Conservation (phyloP, 2,113 vertebrate species). For the Archocentrus centrarchus region DNA sequence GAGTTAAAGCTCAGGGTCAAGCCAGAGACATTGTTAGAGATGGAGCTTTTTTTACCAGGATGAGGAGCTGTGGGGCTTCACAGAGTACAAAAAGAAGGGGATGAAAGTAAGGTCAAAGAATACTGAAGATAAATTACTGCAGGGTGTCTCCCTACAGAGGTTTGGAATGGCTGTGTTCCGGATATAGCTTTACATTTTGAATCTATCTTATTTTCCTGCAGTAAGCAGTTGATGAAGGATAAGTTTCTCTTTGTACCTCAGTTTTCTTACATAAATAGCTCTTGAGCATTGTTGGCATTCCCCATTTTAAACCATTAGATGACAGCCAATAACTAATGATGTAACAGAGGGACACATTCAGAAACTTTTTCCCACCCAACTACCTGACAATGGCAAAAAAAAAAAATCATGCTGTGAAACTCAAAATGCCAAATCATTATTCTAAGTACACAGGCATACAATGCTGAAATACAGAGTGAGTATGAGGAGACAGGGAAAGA, state of each 20-base stretch:
- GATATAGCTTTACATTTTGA: not conserved
- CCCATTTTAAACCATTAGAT: not conserved
- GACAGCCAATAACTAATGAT: not conserved
- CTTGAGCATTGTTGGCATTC: not conserved
- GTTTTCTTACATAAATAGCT: not conserved
- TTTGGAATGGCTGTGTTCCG: not conserved
- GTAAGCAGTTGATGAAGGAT: slow-evolving; percentile 24
- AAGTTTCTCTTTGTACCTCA: slow-evolving; percentile 52
- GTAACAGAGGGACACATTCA: slow-evolving; percentile 25
- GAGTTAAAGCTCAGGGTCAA: slow-evolving; percentile 16
- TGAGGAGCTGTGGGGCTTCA: slow-evolving; percentile 19
- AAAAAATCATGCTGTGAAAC: not conserved
- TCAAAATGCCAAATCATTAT: slow-evolving; percentile 19
- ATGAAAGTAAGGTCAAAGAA: not conserved
- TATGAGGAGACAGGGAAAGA: slow-evolving; percentile 28
- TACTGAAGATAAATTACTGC: slow-evolving; percentile 30
- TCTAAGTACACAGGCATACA: not conserved
- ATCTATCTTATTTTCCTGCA: slow-evolving; percentile 1
- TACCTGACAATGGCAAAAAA: not conserved
- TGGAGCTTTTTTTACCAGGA: slow-evolving; percentile 61
- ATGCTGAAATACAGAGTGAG: slow-evolving; percentile 8
- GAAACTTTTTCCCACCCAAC: slow-evolving; percentile 34
- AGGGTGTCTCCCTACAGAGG: slow-evolving; percentile 15
- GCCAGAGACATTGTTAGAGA: slow-evolving; percentile 45
- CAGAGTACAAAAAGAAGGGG: slow-evolving; percentile 8